Evolutionary conservation across 2,888 invertebrate genomes (phyloP).

Genomic region (Athrips mouffetella): DNA sequence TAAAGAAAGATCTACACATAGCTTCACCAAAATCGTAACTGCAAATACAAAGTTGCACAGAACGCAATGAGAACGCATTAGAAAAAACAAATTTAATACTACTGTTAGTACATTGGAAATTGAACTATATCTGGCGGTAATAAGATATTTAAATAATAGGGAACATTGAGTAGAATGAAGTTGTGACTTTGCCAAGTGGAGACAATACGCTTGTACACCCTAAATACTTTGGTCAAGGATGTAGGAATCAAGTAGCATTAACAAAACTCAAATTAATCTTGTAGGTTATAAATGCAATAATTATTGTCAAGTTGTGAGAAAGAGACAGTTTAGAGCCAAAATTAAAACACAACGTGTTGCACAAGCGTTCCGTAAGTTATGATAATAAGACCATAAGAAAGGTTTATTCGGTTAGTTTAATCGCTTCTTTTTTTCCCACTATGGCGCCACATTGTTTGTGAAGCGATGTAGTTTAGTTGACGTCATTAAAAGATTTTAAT

Average conservation of each 20-base stretch:
- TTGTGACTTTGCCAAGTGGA: conserved; percentile 48
- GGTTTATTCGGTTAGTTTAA: no score
- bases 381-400: no score
- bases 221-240: conserved; percentile 39
- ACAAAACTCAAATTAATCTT: no score
- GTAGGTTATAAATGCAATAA: background rate
- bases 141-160: background rate
- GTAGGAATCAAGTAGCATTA: conserved; percentile 26
- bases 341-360: no score
- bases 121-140: background rate
- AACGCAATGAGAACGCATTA: conserved; percentile 33
- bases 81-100: conserved; percentile 25
- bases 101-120: background rate
- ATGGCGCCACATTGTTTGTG: no score
- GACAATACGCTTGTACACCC: conserved; percentile 42
- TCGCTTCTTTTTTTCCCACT: no score
- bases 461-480: no score
- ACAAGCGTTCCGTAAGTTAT: no score
- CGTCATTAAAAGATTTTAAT: no score
- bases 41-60: conserved; percentile 19
- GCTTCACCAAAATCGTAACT: conserved; percentile 4
- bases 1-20: background rate
- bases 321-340: no score
- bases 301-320: no score
- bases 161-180: conserved; percentile 13